A percentile compares a stretch with the other conserved stretches of the same genome.
Evolutionary conservation across 2,113 vertebrate genomes (phyloP).

Genomic region (Scomber scombrus): DNA sequence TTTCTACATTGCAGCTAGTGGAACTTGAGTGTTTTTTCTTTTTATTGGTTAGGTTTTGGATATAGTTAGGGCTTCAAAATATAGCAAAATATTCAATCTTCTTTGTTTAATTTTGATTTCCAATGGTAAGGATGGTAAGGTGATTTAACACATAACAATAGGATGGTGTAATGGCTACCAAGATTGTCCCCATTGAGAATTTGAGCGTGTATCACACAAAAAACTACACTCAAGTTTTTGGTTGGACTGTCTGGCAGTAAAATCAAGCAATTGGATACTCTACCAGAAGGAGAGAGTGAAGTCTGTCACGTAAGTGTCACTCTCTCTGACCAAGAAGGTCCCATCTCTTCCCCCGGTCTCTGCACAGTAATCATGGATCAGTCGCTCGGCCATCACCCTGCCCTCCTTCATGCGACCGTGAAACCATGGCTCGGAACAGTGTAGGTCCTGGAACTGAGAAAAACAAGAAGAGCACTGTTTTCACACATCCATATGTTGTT

Average conservation of each 20-base stretch:
- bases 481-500: too few species aligned
- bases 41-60: too few species aligned
- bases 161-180: too few species aligned
- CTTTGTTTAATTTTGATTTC: too few species aligned
- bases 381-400: constrained; percentile 89
- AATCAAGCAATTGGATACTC: background rate
- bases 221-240: background rate
- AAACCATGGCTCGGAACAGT: constrained; percentile 93
- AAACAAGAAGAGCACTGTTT: background rate
- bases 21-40: too few species aligned
- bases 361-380: constrained; percentile 92
- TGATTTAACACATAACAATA: too few species aligned
- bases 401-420: constrained; percentile 91
- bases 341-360: constrained; percentile 91
- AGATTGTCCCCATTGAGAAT: too few species aligned
- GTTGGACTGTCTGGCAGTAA: background rate
- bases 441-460: constrained; percentile 85
- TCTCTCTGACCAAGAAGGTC: constrained; percentile 94
- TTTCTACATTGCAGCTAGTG: background rate
- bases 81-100: too few species aligned
- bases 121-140: too few species aligned
- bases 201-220: background rate
- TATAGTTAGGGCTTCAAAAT: too few species aligned
- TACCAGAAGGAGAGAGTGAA: constrained; percentile 98
- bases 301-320: constrained; percentile 87